phyloP scores from a whole-genome alignment of 2,888 invertebrate species.

The Salticus scenicus region DNA sequence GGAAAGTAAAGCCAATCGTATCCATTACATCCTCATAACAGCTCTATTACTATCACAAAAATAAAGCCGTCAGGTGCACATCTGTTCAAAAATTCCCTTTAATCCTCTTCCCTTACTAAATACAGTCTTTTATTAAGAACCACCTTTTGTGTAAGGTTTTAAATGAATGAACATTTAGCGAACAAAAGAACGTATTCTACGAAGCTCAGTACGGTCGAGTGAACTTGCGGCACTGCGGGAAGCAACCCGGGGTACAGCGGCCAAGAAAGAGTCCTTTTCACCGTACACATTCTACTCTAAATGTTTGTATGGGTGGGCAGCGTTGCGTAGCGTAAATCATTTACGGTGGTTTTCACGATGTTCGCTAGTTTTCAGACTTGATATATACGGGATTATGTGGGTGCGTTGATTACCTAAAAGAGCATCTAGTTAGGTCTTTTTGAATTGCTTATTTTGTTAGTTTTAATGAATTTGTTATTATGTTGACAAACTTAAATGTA shows the following conservation, averaged over 20 bases:
- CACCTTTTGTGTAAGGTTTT: constrained; percentile 57
- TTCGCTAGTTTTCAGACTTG: not conserved
- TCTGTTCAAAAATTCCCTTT: constrained; percentile 40
- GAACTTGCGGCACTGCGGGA: constrained; percentile 37
- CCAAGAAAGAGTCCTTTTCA: constrained; percentile 6
- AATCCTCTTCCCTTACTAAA: constrained; percentile 25
- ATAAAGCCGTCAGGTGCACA: constrained; percentile 62
- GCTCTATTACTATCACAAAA: not conserved
- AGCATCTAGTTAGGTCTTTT: not conserved
- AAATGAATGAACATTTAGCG: constrained; percentile 68
- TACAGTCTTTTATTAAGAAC: constrained; percentile 58
- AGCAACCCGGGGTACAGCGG: constrained; percentile 28
- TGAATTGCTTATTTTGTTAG: no score
- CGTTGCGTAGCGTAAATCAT: constrained; percentile 31
- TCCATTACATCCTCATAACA: constrained; percentile 11
- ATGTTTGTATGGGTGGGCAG: constrained; percentile 44
- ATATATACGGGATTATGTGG: not conserved
- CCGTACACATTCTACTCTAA: not conserved
- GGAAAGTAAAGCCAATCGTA: no score
- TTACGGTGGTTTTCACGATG: not conserved
- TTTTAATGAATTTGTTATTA: no score
- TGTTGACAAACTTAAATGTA: no score
- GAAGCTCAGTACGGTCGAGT: constrained; percentile 46
- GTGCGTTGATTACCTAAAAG: not conserved
- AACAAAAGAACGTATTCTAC: constrained; percentile 13